phyloP scores from a whole-genome alignment of 2,888 invertebrate species.

The Dromius quadrimaculatus region DNA sequence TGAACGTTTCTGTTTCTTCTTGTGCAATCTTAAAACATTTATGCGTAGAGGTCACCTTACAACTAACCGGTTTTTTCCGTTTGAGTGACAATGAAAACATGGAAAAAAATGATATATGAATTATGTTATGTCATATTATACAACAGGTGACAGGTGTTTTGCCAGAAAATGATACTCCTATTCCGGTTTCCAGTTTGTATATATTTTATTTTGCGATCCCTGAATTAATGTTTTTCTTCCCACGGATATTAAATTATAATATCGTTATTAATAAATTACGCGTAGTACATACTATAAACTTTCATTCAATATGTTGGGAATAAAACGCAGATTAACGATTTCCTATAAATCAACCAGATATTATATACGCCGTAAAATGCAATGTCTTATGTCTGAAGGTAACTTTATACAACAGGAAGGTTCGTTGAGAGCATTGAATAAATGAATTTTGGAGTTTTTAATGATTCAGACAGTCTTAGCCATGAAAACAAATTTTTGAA shows the following conservation, averaged over 20 bases:
- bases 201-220: not conserved
- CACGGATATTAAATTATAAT: constrained; percentile 20
- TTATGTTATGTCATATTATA: constrained; percentile 20
- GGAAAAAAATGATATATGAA: constrained; percentile 27
- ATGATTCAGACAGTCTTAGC: too few relatives aligned
- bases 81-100: constrained; percentile 20
- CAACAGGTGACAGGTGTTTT: constrained; percentile 13
- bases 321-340: constrained; percentile 25
- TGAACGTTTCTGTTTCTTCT: constrained; percentile 43
- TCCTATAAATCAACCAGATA: constrained; percentile 14
- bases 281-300: not conserved
- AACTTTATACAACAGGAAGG: not conserved
- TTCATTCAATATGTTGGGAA: constrained; percentile 8
- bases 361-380: constrained; percentile 11
- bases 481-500: too few relatives aligned
- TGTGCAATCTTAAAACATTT: constrained; percentile 39
- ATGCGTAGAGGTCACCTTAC: constrained; percentile 46
- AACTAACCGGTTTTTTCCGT: constrained; percentile 33
- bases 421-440: not conserved
- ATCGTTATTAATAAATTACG: constrained; percentile 7
- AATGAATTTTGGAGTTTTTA: not conserved
- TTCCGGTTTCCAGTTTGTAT: too few relatives aligned
- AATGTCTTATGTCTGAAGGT: constrained; percentile 7
- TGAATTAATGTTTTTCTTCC: not conserved
- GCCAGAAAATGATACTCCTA: not conserved